phyloP scores from a whole-genome alignment of 1,140 invertebrate genomes.

The Drosophila rufa region DNA sequence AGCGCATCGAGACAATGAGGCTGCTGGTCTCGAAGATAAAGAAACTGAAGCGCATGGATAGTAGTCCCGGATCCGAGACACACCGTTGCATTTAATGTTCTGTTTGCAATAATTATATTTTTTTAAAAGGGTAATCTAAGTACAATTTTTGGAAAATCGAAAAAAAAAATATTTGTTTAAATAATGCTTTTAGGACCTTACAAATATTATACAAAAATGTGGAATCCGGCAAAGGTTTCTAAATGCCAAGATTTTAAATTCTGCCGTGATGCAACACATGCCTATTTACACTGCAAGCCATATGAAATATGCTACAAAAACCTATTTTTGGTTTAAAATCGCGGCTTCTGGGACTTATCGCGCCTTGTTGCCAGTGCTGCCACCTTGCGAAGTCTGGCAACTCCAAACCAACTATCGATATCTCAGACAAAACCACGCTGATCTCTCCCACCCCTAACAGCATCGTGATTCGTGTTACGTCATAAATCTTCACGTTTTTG shows the following conservation, averaged over 20 bases:
- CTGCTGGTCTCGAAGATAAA: constrained; percentile 26
- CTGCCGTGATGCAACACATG: too few species aligned
- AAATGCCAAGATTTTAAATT: too few species aligned
- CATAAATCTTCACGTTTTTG: too few species aligned
- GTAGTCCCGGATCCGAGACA: background rate
- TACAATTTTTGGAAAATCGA: too few species aligned
- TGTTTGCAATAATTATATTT: constrained; percentile 37
- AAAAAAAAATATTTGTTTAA: too few species aligned
- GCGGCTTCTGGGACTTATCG: background rate
- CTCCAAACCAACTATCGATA: background rate
- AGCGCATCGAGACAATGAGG: constrained; percentile 8
- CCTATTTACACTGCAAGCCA: background rate
- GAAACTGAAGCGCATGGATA: constrained; percentile 23
- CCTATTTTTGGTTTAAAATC: background rate
- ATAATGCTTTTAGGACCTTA: too few species aligned
- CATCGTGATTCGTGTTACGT: too few species aligned
- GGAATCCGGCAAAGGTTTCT: too few species aligned
- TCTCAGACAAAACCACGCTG: background rate
- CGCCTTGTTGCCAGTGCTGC: background rate
- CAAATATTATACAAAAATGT: too few species aligned
- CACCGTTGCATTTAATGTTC: background rate
- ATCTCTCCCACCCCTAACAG: constrained; percentile 35
- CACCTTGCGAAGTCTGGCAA: background rate
- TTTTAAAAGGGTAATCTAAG: background rate
- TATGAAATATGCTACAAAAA: background rate